Conservation (phyloP, 30 jellyfish, hydroid and myxozoan species). For the Aurelia coerulea region DNA sequence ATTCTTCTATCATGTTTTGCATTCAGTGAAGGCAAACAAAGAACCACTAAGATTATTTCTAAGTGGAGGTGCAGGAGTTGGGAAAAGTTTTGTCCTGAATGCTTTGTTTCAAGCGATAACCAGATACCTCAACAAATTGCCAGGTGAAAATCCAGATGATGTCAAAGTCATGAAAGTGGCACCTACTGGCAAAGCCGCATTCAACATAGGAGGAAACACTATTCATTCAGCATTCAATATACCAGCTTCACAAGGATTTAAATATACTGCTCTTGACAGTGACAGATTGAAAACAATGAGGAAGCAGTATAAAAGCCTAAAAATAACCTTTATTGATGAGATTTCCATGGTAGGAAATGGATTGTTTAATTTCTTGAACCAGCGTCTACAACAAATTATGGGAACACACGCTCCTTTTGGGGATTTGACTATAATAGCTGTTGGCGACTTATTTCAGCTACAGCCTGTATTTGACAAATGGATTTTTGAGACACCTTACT, state of each 20-base stretch:
- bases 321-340: slow-evolving; percentile 23
- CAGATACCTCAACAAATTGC: neutral
- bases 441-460: slow-evolving; percentile 26
- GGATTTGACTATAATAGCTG: slow-evolving; percentile 18
- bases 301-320: slow-evolving; percentile 1
- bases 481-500: neutral
- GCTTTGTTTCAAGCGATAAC: slow-evolving; percentile 6
- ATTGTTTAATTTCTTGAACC: slow-evolving; percentile 14
- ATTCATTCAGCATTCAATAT: slow-evolving; percentile 27
- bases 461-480: slow-evolving; percentile 44
- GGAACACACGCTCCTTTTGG: slow-evolving; percentile 30
- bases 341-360: slow-evolving; percentile 26
- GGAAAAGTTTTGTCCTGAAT: slow-evolving; percentile 12
- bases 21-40: neutral
- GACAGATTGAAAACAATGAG: slow-evolving; percentile 23
- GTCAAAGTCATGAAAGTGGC: slow-evolving; percentile 20
- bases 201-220: slow-evolving; percentile 28
- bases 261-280: slow-evolving; percentile 13
- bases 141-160: slow-evolving; percentile 50
- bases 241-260: slow-evolving; percentile 10
- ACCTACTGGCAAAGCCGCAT: slow-evolving; percentile 42
- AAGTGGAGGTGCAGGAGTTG: slow-evolving; percentile 53
- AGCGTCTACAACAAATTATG: slow-evolving; percentile 32
- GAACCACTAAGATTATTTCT: slow-evolving; percentile 8
- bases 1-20: slow-evolving; percentile 29